Conservation (phyloP, 2,888 invertebrate species). For the Amblyjoppa fuscipennis region DNA sequence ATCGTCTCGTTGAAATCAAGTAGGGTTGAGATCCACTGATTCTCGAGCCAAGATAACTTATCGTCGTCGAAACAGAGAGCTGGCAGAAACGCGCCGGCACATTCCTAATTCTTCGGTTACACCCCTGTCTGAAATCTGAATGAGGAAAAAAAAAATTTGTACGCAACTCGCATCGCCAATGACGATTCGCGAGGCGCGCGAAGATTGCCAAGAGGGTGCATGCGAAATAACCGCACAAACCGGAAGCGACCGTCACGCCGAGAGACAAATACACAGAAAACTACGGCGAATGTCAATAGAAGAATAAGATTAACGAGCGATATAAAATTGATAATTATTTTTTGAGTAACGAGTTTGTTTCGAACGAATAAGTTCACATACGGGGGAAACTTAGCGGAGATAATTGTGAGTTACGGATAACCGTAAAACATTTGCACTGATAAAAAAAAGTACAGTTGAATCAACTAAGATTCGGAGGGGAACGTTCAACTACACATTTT, state of each 20-base stretch:
- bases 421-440: neutral
- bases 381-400: no score
- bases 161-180: conserved; percentile 44
- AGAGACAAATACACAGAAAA: neutral
- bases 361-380: no score
- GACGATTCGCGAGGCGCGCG: conserved; percentile 1
- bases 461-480: no score
- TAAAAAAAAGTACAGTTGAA: no score
- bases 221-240: conserved; percentile 4
- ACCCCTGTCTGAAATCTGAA: conserved; percentile 21
- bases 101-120: conserved; percentile 65
- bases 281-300: neutral
- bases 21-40: conserved; percentile 73
- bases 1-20: conserved; percentile 40
- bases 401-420: neutral
- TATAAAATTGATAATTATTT: neutral
- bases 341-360: neutral
- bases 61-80: conserved; percentile 58
- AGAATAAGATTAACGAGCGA: neutral
- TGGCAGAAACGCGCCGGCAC: conserved; percentile 55
- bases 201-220: conserved; percentile 40
- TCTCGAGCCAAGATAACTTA: conserved; percentile 71
- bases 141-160: conserved; percentile 51
- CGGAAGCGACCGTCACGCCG: neutral
- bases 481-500: no score